Conservation (phyloP, 2,797 vertebrate species). For the Synanceia verrucosa region DNA sequence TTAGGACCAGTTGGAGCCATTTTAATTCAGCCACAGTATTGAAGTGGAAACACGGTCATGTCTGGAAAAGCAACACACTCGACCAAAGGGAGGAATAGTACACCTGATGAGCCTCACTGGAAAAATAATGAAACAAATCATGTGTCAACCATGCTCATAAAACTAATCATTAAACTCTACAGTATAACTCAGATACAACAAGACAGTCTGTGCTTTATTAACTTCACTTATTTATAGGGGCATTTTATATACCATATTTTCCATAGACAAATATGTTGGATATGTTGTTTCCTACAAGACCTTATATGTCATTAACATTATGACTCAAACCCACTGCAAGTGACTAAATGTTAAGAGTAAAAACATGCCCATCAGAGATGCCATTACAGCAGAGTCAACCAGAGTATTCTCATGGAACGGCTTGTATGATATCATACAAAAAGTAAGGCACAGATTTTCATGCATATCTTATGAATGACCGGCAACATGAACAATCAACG, state of each 20-base stretch:
- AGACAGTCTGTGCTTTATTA: background rate
- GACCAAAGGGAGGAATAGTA: background rate
- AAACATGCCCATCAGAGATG: background rate
- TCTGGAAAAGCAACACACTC: background rate
- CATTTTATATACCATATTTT: background rate
- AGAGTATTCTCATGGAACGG: too few relatives aligned
- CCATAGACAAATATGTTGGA: constrained; percentile 22
- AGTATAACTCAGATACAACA: background rate
- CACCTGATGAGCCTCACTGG: background rate
- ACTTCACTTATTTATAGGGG: background rate
- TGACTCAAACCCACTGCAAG: constrained; percentile 5
- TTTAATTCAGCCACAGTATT: background rate
- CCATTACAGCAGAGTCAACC: background rate
- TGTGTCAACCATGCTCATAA: background rate
- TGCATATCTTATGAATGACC: too few relatives aligned
- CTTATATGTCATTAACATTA: constrained; percentile 17
- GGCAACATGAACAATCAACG: too few relatives aligned
- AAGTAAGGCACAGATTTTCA: too few relatives aligned
- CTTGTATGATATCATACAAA: too few relatives aligned
- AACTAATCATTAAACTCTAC: background rate
- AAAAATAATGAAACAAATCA: too few relatives aligned
- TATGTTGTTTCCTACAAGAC: constrained; percentile 24
- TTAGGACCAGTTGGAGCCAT: background rate
- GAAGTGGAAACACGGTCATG: background rate
- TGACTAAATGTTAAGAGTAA: background rate